Base-by-base conservation (phyloP, 1,140 invertebrate genomes). In the Cyrtorhinus lividipennis region DNA sequence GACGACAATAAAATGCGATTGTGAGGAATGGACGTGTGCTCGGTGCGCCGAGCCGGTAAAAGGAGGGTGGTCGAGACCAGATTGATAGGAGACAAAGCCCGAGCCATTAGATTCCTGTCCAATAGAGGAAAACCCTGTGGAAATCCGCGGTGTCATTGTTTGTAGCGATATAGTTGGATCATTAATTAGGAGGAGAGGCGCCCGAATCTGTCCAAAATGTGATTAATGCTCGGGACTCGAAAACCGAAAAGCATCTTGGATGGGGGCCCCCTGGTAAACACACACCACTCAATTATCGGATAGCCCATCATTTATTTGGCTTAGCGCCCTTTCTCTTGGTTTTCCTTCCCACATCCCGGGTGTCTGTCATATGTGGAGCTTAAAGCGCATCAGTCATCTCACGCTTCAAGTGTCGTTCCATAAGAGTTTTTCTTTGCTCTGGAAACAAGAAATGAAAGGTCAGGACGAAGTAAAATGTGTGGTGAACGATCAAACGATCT, bases 121-220 rank as follows among this genome's bases (percentile, higher is more conserved):
- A 53, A 53, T 53, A 44, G 20, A 5, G 20, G 8, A 13, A 53
- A 5, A 8, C 10, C 5, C 12, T 5, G 18, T 8, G 20, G 27
- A 30, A 59, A 59, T 26, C n/a, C 24, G 58, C 58, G 27, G 58
- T 59, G 58, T 59, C 58, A 59, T 59, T 59, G 58, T 59, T 59
- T 59, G 58, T 59, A 59, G 48, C 58, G 58, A n/a, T n/a, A 59
- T 30, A 59, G 58, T 59, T 57, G 13, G 56, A 59, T 23, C 58
- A 59, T 59, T 59, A 59, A 59, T 59, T 59, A 27, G 58, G n/a
- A n/a, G 38, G 27, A 30, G 58, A 59, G 58, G 56, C 58, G 56
- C 5, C 58, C 27, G 26, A 24, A 58, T 24, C 48, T 24, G 56
- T 26, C 56, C 24, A 30, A 23, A 30, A 30, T 18, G 24, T 59